Conservation (phyloP, 2,797 vertebrate genomes). For the Limnodromus scolopaceus region DNA sequence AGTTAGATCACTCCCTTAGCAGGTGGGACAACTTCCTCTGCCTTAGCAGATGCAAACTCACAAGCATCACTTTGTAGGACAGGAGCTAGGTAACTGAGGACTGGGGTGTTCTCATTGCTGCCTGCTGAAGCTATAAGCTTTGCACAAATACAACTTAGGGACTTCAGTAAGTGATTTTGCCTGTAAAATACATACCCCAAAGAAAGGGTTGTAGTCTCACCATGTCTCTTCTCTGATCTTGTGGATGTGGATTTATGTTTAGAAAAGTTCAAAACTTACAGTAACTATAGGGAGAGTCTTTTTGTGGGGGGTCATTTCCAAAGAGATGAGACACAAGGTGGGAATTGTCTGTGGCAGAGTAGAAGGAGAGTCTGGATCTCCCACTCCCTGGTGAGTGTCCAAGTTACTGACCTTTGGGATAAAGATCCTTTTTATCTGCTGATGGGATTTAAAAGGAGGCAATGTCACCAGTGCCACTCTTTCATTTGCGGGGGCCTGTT, state of each 20-base stretch:
- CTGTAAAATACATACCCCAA: neutral
- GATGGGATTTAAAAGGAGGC: neutral
- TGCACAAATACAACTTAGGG: accelerated
- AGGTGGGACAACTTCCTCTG: neutral
- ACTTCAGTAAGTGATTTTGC: neutral
- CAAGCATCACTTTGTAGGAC: accelerated
- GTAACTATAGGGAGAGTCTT: neutral
- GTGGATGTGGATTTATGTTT: neutral
- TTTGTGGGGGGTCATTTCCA: neutral
- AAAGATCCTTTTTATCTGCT: neutral
- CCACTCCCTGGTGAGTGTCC: neutral
- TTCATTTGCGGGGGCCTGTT: neutral
- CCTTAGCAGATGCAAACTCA: neutral
- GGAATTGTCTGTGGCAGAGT: neutral
- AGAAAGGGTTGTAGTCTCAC: neutral
- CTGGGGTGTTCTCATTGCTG: neutral
- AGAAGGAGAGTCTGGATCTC: neutral
- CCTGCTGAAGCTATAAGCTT: neutral
- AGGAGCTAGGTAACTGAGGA: neutral
- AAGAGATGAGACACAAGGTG: neutral
- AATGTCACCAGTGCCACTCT: neutral
- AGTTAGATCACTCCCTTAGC: neutral
- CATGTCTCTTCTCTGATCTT: neutral
- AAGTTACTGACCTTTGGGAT: neutral
- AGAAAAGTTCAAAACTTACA: neutral